Evolutionary conservation across 2,113 vertebrate genomes (phyloP), one percentile per base, ranked within the genome.

Genomic region (Seriola quinqueradiata): DNA sequence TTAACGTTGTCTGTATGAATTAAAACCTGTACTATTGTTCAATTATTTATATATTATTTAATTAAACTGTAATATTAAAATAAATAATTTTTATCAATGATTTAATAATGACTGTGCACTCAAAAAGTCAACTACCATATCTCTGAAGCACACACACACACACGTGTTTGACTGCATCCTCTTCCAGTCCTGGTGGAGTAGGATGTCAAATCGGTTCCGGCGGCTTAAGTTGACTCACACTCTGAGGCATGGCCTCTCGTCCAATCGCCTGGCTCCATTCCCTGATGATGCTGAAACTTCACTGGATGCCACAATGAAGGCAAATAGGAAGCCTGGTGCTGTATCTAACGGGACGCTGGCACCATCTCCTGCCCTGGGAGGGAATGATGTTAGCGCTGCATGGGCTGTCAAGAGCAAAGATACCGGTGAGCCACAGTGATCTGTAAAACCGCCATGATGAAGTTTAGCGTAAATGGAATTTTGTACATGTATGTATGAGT

Each of bases 181-280:
- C 5, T 44, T 70, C 55, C 90, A 99, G 98, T 99, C 98, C 28
- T 99, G 98, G 98, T 99, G 98, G 98, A 99, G 92, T 88, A 96
- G 98, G 63, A 99, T 99, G 98, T 99, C 98, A 59, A 99, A 99
- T 91, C 95, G 97, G 36, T 99, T 99, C 88, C 95, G 98, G 42
- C 97, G 96, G 81, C 96, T 99, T 32, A 99, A 99, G 90, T 16
- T 99, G 90, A 99, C 97, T 70, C 97, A 97, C 87, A 99, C 98
- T 0, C 87, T 99, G 84, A 96, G 97, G 57, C 97, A 98, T 2
- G 97, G 98, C 25, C 96, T 99, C 52, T 96, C 97, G 42, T 91
- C 95, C 85, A 96, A 90, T 89, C 98, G 96, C 28, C 95, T 98
- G 38, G 93, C 95, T 75, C 97, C 97, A 21, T 98, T 99, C 83